These are phyloP conservation scores for Rhagonycha lutea DNA, from an alignment of 2,888 invertebrate genomes.

Conservation along the genomic window DNA sequence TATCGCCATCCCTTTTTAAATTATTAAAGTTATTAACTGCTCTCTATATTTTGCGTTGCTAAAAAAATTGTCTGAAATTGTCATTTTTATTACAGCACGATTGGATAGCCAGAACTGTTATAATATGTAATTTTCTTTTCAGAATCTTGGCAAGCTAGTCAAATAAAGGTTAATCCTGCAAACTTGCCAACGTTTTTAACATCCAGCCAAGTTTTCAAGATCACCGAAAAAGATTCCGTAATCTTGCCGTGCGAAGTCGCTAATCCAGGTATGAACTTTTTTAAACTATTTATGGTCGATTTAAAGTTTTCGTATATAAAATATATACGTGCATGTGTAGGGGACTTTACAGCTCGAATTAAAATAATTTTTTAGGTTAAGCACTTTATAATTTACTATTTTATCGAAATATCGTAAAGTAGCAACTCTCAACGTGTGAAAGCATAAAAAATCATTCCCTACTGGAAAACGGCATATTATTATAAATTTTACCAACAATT, in stretches of 20 bases:
- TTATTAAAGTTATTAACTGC: background rate
- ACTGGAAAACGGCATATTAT: too few species aligned
- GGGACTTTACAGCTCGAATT: background rate
- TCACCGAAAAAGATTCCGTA: slow-evolving; percentile 61
- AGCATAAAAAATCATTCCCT: too few species aligned
- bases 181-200: slow-evolving; percentile 54
- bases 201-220: slow-evolving; percentile 59
- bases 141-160: slow-evolving; percentile 47
- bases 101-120: slow-evolving; percentile 10
- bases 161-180: slow-evolving; percentile 50
- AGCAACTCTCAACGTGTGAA: too few species aligned
- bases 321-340: background rate
- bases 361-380: background rate
- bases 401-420: background rate
- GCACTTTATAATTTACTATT: background rate
- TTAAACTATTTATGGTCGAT: background rate
- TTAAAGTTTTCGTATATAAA: background rate
- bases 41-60: background rate
- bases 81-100: background rate
- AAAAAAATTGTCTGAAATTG: background rate
- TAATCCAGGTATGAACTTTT: slow-evolving; percentile 58
- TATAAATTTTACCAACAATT: too few species aligned
- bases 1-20: background rate
- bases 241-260: slow-evolving; percentile 63
- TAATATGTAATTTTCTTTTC: slow-evolving; percentile 33